Evolutionary conservation across 2,113 vertebrate genomes (phyloP), one percentile per base, ranked within the genome.

Genomic region (Neomonachus schauinslandi): DNA sequence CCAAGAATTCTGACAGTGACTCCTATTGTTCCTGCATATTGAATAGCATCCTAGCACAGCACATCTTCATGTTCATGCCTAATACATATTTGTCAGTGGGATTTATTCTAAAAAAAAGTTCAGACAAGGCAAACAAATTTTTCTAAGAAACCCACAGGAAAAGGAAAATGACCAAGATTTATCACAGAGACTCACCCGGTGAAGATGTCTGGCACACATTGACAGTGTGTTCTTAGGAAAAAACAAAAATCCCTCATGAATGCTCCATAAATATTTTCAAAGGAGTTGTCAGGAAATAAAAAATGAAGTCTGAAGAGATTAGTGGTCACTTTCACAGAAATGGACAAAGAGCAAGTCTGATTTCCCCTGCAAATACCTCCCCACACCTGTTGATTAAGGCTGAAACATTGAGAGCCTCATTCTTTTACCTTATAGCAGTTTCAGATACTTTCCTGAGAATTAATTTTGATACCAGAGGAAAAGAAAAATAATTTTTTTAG

Each of bases 31-130:
- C 76, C 53, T 79, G 7, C 15, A 36, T 87, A 15, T 31, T 84
- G 42, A 87, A 28, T 21, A 95, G 21, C 5, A 74, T 21, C 5
- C 16, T 36, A 74, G 39, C 33, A 61, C 7, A 22, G 9, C 24
- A 57, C 8, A 65, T 71, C 59, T 87, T 4, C 46, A 26, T 33
- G 11, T 71, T 49, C 0, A 2, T 72, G 19, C 59, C 83, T 83
- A 82, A 53, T 61, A 97, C 76, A 89, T 86, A 86, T 42, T 42
- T 86, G 24, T 53, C 69, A 77, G 2, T 65, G 55, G 65, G 7
- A n/a, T 89, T 90, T 95, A 79, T 88, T 90, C 49, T 31, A 31
- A 92, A 95, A 97, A 49, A 42, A 39, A 14, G 51, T 39, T n/a
- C 57, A 82, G 55, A 49, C 2, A 63, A 94, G 33, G 15, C n/a